Percentiles rank a stretch among this genome's conserved stretches.
phyloP scores from a whole-genome alignment of 2,113 vertebrate genomes.

The Pseudonaja textilis region DNA sequence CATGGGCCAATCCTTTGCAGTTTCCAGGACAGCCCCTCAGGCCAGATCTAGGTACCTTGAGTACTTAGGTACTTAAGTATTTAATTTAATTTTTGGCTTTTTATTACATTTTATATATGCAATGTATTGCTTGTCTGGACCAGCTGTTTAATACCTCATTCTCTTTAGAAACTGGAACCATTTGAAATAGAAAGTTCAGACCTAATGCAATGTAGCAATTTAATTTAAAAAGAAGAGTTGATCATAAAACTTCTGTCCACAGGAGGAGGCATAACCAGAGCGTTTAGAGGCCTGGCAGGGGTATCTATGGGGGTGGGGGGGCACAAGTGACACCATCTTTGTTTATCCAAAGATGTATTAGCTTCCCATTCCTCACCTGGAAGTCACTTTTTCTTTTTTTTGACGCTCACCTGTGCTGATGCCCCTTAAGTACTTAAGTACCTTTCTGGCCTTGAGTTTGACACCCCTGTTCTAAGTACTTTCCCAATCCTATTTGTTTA shows the following conservation, averaged over 20 bases:
- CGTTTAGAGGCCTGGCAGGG: neutral
- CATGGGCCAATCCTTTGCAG: too few species aligned
- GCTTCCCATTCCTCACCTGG: too few species aligned
- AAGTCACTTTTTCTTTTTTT: too few species aligned
- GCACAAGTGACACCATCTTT: too few species aligned
- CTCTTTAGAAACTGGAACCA: neutral
- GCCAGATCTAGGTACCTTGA: too few species aligned
- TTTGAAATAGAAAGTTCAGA: neutral
- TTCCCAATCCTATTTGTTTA: neutral
- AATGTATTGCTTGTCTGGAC: neutral
- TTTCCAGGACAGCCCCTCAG: too few species aligned
- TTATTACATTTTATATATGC: neutral
- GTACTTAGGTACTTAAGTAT: neutral
- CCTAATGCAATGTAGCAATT: neutral
- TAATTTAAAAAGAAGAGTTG: neutral
- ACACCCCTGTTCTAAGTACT: neutral
- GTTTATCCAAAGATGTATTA: too few species aligned
- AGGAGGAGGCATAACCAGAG: neutral
- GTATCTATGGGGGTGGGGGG: neutral
- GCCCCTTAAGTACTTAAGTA: too few species aligned
- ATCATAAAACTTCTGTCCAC: neutral
- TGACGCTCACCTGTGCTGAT: too few species aligned
- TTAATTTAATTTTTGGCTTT: neutral
- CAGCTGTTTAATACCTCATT: neutral
- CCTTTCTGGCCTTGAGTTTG: too few species aligned